phyloP scores from a whole-genome alignment of 2,113 vertebrate species.

The Hippocampus mohnikei region DNA sequence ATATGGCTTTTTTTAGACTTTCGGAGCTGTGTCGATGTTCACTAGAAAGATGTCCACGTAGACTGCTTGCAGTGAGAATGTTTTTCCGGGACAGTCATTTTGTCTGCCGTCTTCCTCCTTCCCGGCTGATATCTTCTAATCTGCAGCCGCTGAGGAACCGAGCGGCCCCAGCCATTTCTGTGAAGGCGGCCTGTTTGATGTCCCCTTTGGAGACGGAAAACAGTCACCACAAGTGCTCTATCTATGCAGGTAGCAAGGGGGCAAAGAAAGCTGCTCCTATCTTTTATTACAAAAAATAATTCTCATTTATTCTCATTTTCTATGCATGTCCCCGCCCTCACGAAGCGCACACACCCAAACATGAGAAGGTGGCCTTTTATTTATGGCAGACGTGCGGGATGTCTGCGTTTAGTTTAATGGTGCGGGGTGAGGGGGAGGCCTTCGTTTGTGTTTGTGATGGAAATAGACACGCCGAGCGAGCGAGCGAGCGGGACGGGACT shows the following conservation, averaged over 20 bases:
- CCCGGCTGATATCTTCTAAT: conserved; percentile 46
- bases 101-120: conserved; percentile 16
- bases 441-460: conserved; percentile 35
- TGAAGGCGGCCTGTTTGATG: conserved; percentile 60
- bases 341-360: background rate
- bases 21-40: conserved; percentile 20
- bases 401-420: conserved; percentile 53
- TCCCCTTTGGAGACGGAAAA: conserved; percentile 49
- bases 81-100: conserved; percentile 39
- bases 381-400: conserved; percentile 59
- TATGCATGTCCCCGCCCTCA: background rate
- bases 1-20: conserved; percentile 10
- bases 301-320: conserved; percentile 1
- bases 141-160: conserved; percentile 54
- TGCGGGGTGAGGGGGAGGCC: conserved; percentile 30
- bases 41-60: conserved; percentile 13
- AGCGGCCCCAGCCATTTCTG: conserved; percentile 43
- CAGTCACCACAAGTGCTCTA: conserved; percentile 35
- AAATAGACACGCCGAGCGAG: conserved; percentile 6
- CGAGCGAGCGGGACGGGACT: conserved; percentile 10
- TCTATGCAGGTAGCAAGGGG: conserved; percentile 21
- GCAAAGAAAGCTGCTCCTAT: conserved; percentile 3
- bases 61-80: conserved; percentile 15
- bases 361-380: conserved; percentile 38
- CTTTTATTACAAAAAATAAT: conserved; percentile 8